Percentiles rank a stretch among this genome's conserved stretches.
These are phyloP conservation scores for Channa maculata DNA, from an alignment of 2,113 vertebrate species.

Conservation along the genomic window DNA sequence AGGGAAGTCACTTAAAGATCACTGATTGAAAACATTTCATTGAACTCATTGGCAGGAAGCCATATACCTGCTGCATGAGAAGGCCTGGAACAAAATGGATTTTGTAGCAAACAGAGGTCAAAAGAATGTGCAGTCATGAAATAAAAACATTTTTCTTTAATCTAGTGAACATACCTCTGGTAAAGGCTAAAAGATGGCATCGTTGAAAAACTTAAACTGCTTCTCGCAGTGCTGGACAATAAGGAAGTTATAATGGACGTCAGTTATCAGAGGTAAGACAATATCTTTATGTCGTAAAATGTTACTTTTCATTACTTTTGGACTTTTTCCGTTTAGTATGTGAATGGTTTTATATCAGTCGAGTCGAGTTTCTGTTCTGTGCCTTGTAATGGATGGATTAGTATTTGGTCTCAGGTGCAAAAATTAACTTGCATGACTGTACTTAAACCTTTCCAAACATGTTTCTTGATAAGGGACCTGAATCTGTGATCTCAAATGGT, in stretches of 20 bases:
- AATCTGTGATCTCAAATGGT: conserved; percentile 15
- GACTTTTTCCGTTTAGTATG: neutral
- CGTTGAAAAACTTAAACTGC: conserved; percentile 1
- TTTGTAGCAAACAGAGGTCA: conserved; percentile 46
- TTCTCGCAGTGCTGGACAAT: conserved; percentile 19
- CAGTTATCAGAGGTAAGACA: conserved; percentile 50
- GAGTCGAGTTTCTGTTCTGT: neutral
- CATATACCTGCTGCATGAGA: conserved; percentile 17
- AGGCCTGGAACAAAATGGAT: conserved; percentile 37
- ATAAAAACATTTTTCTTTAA: conserved; percentile 47
- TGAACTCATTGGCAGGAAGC: conserved; percentile 42
- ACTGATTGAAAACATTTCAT: conserved; percentile 59
- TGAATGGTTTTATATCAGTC: neutral
- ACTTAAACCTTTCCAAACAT: neutral
- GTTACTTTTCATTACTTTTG: neutral
- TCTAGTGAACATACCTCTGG: conserved; percentile 1
- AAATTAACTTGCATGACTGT: neutral
- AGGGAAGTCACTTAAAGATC: conserved; percentile 37
- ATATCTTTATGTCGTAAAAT: conserved; percentile 4
- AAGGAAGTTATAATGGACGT: conserved; percentile 6
- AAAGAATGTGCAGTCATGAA: conserved; percentile 32
- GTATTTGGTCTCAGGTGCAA: neutral
- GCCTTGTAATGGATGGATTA: neutral
- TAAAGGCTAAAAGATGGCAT: conserved; percentile 3
- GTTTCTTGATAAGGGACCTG: conserved; percentile 1